Evolutionary conservation across 2,888 invertebrate species (phyloP).

Genomic region (Julus scanicus): DNA sequence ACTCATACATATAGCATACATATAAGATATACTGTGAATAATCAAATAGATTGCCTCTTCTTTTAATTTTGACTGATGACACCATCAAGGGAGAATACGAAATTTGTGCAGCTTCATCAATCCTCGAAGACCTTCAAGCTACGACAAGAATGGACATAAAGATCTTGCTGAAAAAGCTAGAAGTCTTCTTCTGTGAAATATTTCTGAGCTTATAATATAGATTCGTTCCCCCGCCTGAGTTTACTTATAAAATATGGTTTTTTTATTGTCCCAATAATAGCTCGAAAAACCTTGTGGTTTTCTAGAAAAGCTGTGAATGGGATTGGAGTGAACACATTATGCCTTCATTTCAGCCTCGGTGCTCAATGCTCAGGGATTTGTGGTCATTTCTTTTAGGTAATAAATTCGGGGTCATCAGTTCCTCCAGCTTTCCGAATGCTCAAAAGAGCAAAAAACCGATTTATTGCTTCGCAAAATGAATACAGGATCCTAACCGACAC

Average conservation of each 20-base stretch:
- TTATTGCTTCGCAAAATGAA: neutral
- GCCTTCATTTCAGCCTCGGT: neutral
- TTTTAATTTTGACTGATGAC: constrained; percentile 49
- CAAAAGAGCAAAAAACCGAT: neutral
- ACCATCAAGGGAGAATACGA: neutral
- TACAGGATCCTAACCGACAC: neutral
- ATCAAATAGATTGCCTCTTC: constrained; percentile 52
- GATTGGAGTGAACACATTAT: neutral
- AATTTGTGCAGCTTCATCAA: neutral
- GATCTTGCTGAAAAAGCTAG: neutral
- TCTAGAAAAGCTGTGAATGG: neutral
- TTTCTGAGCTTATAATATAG: neutral
- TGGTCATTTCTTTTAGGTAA: neutral
- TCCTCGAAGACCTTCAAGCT: neutral
- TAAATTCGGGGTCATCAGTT: neutral
- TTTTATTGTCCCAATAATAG: neutral
- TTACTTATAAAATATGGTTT: constrained; percentile 2
- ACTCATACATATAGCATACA: too few species aligned
- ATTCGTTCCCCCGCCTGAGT: neutral
- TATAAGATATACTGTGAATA: neutral
- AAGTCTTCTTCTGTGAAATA: neutral
- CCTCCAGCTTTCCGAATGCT: neutral
- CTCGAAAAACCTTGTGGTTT: constrained; percentile 17
- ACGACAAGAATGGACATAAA: neutral
- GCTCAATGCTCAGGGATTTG: constrained; percentile 5